A percentile compares a stretch with the other conserved stretches of the same genome.
Conservation (phyloP, 1,140 invertebrate genomes). For the Drosophila nebulosa region DNA sequence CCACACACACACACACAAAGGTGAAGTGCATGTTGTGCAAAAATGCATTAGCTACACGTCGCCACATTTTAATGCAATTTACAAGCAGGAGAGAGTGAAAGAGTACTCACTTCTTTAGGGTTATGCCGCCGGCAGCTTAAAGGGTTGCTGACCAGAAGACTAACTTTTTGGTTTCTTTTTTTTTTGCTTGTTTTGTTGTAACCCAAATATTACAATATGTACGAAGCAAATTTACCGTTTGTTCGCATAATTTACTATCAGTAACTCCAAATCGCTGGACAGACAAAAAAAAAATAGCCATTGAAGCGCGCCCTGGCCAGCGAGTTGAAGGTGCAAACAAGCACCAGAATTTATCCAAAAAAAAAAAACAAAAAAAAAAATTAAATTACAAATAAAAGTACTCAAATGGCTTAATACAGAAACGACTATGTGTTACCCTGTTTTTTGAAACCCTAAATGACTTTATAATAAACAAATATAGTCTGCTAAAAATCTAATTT, state of each 20-base stretch:
- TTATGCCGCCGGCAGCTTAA: neutral
- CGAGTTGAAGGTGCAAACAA: constrained; percentile 32
- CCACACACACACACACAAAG: constrained; percentile 16
- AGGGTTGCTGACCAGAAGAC: constrained; percentile 54
- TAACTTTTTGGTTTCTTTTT: constrained; percentile 9
- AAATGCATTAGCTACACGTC: constrained; percentile 63
- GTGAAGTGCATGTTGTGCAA: constrained; percentile 37
- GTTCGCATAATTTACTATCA: constrained; percentile 74
- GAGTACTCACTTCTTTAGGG: constrained; percentile 7
- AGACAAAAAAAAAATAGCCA: constrained; percentile 31
- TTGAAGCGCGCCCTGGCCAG: constrained; percentile 63
- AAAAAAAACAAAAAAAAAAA: neutral
- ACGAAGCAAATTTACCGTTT: constrained; percentile 62
- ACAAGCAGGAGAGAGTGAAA: constrained; percentile 21
- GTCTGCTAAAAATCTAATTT: too few relatives aligned
- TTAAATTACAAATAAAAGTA: neutral
- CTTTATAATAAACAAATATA: too few relatives aligned
- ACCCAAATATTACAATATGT: constrained; percentile 65
- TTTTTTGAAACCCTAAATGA: too few relatives aligned
- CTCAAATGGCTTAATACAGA: neutral
- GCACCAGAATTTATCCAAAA: constrained; percentile 8
- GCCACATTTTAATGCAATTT: constrained; percentile 68
- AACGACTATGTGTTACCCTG: neutral
- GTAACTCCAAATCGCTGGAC: constrained; percentile 56
- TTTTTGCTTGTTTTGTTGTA: constrained; percentile 33